phyloP scores from a whole-genome alignment of 2,113 vertebrate genomes.

The Protobothrops mucrosquamatus region DNA sequence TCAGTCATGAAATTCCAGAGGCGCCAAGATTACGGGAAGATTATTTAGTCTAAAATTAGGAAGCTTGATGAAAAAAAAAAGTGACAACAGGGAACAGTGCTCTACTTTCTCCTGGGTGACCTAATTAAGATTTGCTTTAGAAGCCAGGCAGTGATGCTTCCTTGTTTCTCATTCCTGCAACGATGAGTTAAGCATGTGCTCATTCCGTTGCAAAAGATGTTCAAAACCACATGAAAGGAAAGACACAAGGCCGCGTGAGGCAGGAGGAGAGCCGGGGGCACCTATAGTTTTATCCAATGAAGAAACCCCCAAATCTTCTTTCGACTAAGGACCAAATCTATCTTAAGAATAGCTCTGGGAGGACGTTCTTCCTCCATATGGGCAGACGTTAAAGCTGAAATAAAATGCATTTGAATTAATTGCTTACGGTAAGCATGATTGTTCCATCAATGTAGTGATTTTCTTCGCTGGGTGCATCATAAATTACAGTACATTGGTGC shows the following conservation, averaged over 20 bases:
- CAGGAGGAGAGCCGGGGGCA: neutral
- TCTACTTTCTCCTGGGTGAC: conserved; percentile 62
- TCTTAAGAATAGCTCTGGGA: neutral
- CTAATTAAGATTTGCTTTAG: conserved; percentile 58
- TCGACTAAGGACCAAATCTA: neutral
- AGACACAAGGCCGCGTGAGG: neutral
- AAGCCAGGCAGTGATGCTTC: conserved; percentile 40
- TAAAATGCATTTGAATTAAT: neutral
- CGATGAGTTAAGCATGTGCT: neutral
- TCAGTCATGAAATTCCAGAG: conserved; percentile 61
- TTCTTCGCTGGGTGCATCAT: neutral
- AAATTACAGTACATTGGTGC: neutral
- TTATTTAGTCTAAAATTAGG: conserved; percentile 55
- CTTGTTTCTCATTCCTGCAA: conserved; percentile 14
- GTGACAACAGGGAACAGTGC: conserved; percentile 58
- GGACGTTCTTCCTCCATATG: neutral
- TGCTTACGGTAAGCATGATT: neutral
- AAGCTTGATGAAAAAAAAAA: conserved; percentile 37
- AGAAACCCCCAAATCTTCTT: neutral
- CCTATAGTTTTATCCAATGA: too few species aligned
- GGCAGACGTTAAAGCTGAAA: neutral
- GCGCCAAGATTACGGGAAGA: conserved; percentile 45
- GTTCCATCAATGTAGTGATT: neutral
- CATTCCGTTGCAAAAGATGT: neutral
- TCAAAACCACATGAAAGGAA: neutral